phyloP scores from a whole-genome alignment of 2,888 invertebrate genomes.

The Liopterus haemorrhoidalis region DNA sequence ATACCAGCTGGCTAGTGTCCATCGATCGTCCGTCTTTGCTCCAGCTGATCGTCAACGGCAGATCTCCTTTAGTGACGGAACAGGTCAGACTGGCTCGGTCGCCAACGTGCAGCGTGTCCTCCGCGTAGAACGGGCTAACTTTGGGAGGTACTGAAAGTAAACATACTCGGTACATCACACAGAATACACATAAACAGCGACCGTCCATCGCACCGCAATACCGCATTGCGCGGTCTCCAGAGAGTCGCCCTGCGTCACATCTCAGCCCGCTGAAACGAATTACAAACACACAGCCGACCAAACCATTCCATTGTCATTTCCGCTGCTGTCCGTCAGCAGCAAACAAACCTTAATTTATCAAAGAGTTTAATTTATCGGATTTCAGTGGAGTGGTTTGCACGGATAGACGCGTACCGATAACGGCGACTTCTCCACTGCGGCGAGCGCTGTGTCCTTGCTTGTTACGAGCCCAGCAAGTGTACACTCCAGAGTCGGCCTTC shows the following conservation, averaged over 20 bases:
- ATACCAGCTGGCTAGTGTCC: conserved; percentile 55
- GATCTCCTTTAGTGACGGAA: conserved; percentile 69
- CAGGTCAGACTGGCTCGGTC: conserved; percentile 69
- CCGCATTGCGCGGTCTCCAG: background rate
- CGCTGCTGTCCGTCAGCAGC: background rate
- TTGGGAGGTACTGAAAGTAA: conserved; percentile 70
- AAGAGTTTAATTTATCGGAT: too few species aligned
- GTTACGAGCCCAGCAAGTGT: conserved; percentile 74
- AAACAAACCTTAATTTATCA: too few species aligned
- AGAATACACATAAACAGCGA: background rate
- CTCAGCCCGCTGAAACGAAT: conserved; percentile 21
- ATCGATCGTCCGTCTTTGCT: conserved; percentile 65
- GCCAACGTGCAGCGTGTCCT: conserved; percentile 64
- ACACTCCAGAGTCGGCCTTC: conserved; percentile 67
- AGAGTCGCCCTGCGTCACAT: background rate
- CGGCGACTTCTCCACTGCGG: conserved; percentile 67
- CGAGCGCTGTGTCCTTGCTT: conserved; percentile 70
- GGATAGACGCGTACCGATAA: conserved; percentile 60
- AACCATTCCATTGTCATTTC: background rate
- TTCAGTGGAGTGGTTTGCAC: too few species aligned
- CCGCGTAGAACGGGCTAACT: conserved; percentile 67
- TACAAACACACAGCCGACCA: background rate
- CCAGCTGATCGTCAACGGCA: conserved; percentile 70
- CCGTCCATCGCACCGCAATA: background rate
- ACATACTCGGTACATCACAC: too few species aligned